Base-by-base conservation (phyloP, 2,113 vertebrate genomes). In the Oreochromis tanganicae region DNA sequence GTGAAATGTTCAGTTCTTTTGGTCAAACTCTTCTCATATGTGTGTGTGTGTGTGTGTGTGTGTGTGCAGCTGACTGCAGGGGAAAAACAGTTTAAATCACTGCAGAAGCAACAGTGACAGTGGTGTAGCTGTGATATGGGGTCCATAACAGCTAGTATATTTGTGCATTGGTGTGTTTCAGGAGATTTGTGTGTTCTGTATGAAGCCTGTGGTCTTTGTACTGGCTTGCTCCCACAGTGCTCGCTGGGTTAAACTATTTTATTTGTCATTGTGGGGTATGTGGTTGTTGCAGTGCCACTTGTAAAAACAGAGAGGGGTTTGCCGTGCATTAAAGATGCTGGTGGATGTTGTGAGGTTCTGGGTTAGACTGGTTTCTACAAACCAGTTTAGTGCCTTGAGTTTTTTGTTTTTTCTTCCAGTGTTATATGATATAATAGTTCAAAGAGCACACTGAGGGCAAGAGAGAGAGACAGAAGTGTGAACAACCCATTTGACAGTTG, bases 171-270 rank as follows among this genome's bases (percentile, higher is more conserved):
- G 5, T 34, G 57, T 54, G 10, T 48, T 80, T 82, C 19, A 63
- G 50, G 55, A 50, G 71, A 41, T 56, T 59, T 83, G 61, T 86
- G 86, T 84, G 84, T 36, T 71, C 46, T 79, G 12, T 75, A 16
- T 68, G 41, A 85, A 80, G 83, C 57, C 27, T 90, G 32, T 80
- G 41, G 83, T 85, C 5, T 81, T 16, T 88, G 61, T 68, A 17
- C 36, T 84, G 68, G 88, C 81, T 63, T 11, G 36, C 79, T 32
- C 71, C 87, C 54, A n/a, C 83, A 79, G 68, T 88, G 85, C 85
- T 82, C 34, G 66, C 91, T 90, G 93, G 92, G 93, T 93, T 80
- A 89, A 91, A 94, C 89, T 84, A 89, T 94, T 86, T 93, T 32
- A 68, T 91, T 83, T 89, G 86, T 92, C 85, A 84, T 87, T 88